Base-by-base conservation (phyloP, 2,113 vertebrate species). In the Prinia subflava region DNA sequence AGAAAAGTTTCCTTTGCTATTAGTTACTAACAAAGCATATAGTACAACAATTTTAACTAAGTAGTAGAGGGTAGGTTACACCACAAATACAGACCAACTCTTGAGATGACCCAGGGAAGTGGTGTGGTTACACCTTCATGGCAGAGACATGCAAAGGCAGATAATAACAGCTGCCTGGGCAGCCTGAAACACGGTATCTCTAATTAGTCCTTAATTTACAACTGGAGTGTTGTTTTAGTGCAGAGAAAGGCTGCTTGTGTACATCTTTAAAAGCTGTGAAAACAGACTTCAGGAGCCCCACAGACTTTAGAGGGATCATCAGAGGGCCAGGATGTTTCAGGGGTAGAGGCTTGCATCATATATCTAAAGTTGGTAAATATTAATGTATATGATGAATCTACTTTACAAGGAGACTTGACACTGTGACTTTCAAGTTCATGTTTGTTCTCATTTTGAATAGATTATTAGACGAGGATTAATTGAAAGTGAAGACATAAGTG, bases 181-280 rank as follows among this genome's bases (percentile, higher is more conserved):
- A 87, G 39, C 89, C 74, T 85, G 87, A 35, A 60, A 87, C 21
- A 0, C 42, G 33, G 25, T 92, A 69, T 92, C 93, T 95, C 67
- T 92, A 94, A 96, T 95, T 95, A 96, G 93, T 75, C 84, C 90
- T 92, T 90, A 77, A 82, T 82, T 91, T 94, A 89, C 69, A 84
- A 79, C 74, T 55, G 33, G 44, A 76, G 23, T 79, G 62, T 87
- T 92, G 56, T 71, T 94, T 92, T 91, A 84, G 86, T 94, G 95
- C 78, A 87, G 76, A 87, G 84, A 65, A 75, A 69, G 62, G 25
- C 44, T 84, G 83, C 62, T 64, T 84, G 65, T n/a, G 37, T 65
- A 28, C 67, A 13, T 94, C 80, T 86, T 94, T 70, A 71, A 93
- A 94, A 96, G 74, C 62, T 86, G 33, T 92, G 65, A 87, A 94